A percentile compares a stretch with the other conserved stretches of the same genome.
Conservation (phyloP, 2,888 invertebrate genomes). For the Ecdyonurus torrentis region DNA sequence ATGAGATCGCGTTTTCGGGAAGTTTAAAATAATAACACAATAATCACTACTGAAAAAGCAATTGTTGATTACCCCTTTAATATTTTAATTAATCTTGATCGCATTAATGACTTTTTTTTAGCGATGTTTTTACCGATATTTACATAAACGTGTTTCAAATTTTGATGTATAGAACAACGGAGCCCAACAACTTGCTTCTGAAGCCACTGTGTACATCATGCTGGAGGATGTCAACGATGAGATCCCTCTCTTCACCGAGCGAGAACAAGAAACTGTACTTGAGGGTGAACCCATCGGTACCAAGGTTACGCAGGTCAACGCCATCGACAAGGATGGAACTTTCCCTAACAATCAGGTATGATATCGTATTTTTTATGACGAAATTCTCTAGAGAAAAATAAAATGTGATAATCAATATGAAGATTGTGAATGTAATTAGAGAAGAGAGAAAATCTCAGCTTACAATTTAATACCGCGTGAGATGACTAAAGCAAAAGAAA, state of each 20-base stretch:
- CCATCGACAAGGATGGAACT: constrained; percentile 90
- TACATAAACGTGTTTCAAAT: background rate
- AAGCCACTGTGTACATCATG: constrained; percentile 85
- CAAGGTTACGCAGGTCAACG: constrained; percentile 90
- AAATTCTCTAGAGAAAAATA: too few relatives aligned
- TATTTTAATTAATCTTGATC: too few relatives aligned
- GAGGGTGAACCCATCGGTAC: constrained; percentile 92
- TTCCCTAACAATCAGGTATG: constrained; percentile 83
- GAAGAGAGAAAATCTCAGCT: too few relatives aligned
- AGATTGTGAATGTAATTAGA: too few relatives aligned
- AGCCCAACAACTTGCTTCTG: constrained; percentile 85
- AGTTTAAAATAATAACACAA: too few relatives aligned
- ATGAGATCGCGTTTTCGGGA: too few relatives aligned
- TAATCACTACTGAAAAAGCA: background rate
- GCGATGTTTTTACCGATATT: too few relatives aligned
- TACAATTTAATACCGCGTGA: too few relatives aligned
- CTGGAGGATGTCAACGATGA: constrained; percentile 95
- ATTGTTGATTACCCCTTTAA: too few relatives aligned
- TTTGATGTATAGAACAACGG: constrained; percentile 63
- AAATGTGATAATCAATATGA: too few relatives aligned
- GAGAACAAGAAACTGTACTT: constrained; percentile 86
- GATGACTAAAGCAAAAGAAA: too few relatives aligned
- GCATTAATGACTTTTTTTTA: too few relatives aligned
- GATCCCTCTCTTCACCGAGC: constrained; percentile 86
- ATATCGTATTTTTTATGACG: background rate